A percentile compares a stretch with the other conserved stretches of the same genome.
These are phyloP conservation scores for Orcinus orca DNA, from an alignment of 2,113 vertebrate genomes.

Conservation along the genomic window DNA sequence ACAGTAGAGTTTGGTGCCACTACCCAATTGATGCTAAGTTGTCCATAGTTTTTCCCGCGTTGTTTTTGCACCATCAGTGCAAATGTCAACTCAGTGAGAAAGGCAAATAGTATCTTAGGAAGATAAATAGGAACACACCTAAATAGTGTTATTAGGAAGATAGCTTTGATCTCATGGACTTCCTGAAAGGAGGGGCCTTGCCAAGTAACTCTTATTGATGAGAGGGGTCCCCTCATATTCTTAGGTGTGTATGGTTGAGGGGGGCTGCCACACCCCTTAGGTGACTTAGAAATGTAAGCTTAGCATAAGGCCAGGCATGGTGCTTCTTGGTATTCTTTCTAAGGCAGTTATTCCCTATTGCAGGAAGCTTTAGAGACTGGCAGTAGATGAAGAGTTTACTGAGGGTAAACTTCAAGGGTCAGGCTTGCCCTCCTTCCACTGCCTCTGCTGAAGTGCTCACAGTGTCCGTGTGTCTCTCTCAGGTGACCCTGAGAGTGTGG, in stretches of 20 bases:
- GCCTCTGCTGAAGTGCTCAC: background rate
- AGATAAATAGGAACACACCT: no score
- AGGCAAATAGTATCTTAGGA: background rate
- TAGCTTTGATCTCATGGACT: background rate
- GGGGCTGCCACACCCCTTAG: background rate
- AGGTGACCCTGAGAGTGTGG: conserved; percentile 98
- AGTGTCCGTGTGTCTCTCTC: background rate
- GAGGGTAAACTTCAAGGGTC: background rate
- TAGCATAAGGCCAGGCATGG: rapidly evolving
- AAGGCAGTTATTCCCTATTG: background rate
- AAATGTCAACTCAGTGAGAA: background rate
- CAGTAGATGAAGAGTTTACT: background rate
- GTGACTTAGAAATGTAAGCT: background rate
- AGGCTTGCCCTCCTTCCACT: background rate
- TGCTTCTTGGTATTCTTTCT: background rate
- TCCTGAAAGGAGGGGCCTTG: background rate
- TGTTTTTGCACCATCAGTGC: background rate
- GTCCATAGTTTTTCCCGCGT: background rate
- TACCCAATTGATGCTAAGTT: background rate
- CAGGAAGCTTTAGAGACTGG: background rate
- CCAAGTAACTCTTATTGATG: background rate
- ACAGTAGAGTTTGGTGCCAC: rapidly evolving
- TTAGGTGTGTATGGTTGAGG: background rate
- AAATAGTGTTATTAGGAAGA: background rate
- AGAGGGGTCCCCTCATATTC: background rate